Conservation (phyloP, 1,140 invertebrate genomes). For the Sycophila sp. region DNA sequence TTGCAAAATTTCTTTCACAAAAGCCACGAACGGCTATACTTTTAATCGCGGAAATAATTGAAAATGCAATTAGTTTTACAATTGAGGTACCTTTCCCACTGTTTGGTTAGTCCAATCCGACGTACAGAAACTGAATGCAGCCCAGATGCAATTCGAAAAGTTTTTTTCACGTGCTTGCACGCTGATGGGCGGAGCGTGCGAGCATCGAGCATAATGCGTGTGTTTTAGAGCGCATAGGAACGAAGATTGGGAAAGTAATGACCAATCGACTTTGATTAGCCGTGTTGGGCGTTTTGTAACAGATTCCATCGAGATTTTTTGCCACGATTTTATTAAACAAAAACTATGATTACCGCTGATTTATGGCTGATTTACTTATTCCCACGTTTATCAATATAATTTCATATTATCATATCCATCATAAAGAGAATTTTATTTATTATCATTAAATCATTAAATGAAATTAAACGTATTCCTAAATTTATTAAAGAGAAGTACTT, state of each 20-base stretch:
- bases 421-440: too few species aligned
- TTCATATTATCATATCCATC: too few species aligned
- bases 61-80: too few species aligned
- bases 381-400: neutral
- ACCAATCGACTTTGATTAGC: conserved; percentile 12
- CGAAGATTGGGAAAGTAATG: conserved; percentile 56
- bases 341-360: too few species aligned
- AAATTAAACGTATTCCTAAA: neutral
- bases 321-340: too few species aligned
- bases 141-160: neutral
- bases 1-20: too few species aligned
- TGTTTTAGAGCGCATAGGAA: conserved; percentile 65
- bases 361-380: too few species aligned
- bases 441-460: neutral
- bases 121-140: neutral
- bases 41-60: too few species aligned
- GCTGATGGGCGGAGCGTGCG: conserved; percentile 44
- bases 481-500: too few species aligned
- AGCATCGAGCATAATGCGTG: conserved; percentile 59
- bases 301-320: neutral
- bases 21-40: too few species aligned
- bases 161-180: neutral
- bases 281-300: neutral
- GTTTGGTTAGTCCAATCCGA: too few species aligned
- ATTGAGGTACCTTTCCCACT: too few species aligned